A percentile compares a stretch with the other conserved stretches of the same genome.
These are phyloP conservation scores for Ammospiza nelsoni DNA, from an alignment of 2,113 vertebrate species.

Conservation along the genomic window DNA sequence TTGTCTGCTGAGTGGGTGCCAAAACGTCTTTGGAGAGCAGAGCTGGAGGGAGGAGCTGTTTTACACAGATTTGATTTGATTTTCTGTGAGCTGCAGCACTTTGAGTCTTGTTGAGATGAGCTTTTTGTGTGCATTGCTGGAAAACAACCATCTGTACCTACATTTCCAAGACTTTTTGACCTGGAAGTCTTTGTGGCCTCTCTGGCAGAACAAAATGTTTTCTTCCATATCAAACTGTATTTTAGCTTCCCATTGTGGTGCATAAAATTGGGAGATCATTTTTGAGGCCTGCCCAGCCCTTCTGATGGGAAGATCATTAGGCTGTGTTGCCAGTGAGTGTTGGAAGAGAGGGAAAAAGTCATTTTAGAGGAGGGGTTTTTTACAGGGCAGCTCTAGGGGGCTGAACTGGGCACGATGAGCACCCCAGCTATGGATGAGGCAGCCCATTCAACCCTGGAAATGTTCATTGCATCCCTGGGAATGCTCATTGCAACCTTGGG, in stretches of 20 bases:
- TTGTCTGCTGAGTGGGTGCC: neutral
- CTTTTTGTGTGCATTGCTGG: neutral
- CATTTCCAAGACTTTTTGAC: neutral
- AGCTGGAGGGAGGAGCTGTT: neutral
- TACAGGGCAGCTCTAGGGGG: neutral
- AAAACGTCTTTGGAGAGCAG: neutral
- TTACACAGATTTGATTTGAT: fast-evolving
- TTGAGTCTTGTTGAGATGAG: neutral
- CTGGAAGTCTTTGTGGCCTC: neutral
- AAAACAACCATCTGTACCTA: neutral
- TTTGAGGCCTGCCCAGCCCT: neutral
- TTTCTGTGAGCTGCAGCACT: neutral
- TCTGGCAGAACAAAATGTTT: slow-evolving; percentile 35
- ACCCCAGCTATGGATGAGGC: neutral
- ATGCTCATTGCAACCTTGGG: too few relatives aligned
- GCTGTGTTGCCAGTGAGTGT: neutral
- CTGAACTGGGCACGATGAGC: fast-evolving
- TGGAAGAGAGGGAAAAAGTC: neutral
- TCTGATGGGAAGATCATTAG: neutral
- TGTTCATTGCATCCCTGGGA: neutral
- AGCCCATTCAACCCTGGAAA: neutral
- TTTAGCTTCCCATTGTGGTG: neutral
- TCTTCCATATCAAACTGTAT: neutral
- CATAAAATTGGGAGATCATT: neutral
- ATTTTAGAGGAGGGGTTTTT: neutral